phyloP scores from a whole-genome alignment of 2,797 vertebrate species.

The Oryzias dopingdopingensis region DNA sequence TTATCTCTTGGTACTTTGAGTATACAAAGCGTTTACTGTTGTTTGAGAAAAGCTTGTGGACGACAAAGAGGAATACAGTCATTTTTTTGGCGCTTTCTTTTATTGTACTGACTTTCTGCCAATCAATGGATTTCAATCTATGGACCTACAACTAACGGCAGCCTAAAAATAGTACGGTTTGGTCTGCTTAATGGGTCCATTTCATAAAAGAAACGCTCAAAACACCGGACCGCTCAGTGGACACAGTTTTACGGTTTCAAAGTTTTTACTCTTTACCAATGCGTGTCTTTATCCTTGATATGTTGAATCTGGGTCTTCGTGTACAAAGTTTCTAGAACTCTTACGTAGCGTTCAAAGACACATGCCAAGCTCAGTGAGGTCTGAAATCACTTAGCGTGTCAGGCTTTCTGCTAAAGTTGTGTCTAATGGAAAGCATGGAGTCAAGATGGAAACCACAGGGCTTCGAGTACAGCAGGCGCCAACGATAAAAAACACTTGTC shows the following conservation, averaged over 20 bases:
- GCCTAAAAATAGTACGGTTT: too few relatives aligned
- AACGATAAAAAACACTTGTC: conserved; percentile 59
- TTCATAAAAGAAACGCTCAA: too few relatives aligned
- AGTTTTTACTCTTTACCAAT: neutral
- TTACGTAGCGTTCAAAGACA: conserved; percentile 40
- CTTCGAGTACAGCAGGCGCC: conserved; percentile 55
- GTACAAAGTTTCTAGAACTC: conserved; percentile 20
- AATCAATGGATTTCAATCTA: too few relatives aligned
- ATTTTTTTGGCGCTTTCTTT: too few relatives aligned
- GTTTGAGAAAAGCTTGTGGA: too few relatives aligned
- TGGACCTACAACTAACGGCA: too few relatives aligned
- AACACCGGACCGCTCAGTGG: too few relatives aligned
- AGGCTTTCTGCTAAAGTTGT: conserved; percentile 42
- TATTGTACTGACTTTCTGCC: too few relatives aligned
- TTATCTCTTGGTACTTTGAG: too few relatives aligned
- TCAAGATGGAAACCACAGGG: conserved; percentile 75
- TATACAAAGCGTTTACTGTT: too few relatives aligned
- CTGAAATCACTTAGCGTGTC: conserved; percentile 61
- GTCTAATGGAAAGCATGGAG: conserved; percentile 71
- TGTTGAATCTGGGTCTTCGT: conserved; percentile 25
- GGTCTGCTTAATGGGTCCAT: too few relatives aligned
- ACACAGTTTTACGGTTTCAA: neutral
- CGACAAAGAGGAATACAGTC: too few relatives aligned
- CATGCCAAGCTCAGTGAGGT: conserved; percentile 70
- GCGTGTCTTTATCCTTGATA: conserved; percentile 2